A percentile compares a stretch with the other conserved stretches of the same genome.
These are phyloP conservation scores for Numida meleagris DNA, from an alignment of 2,113 vertebrate species.

Conservation along the genomic window DNA sequence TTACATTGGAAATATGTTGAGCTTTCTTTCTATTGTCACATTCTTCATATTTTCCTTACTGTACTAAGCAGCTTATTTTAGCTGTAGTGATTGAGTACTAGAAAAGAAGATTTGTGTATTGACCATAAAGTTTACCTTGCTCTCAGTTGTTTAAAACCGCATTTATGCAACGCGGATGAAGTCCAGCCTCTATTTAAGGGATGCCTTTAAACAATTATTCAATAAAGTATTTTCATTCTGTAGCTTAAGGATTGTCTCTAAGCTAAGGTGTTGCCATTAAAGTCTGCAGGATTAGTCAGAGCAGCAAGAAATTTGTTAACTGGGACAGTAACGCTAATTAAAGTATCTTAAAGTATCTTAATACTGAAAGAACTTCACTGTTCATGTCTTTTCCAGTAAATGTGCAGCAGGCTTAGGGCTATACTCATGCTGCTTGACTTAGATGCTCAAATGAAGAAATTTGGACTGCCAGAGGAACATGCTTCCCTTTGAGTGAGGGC, in stretches of 20 bases:
- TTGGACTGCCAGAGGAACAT: no score
- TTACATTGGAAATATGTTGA: not conserved
- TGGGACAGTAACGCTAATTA: conserved; percentile 16
- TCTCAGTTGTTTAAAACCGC: not conserved
- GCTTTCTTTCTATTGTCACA: not conserved
- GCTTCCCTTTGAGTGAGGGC: not conserved
- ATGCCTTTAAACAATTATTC: not conserved
- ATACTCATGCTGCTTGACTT: not conserved
- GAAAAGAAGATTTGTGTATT: conserved; percentile 19
- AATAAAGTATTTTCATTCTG: not conserved
- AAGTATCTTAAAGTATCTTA: not conserved
- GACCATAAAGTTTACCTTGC: not conserved
- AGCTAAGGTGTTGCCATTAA: not conserved
- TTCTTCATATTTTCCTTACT: not conserved
- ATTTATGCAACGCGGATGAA: not conserved
- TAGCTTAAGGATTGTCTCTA: not conserved
- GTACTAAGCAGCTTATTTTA: conserved; percentile 40
- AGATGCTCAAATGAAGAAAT: not conserved
- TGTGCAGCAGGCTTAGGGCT: not conserved
- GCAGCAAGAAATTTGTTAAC: not conserved
- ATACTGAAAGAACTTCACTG: not conserved
- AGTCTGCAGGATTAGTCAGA: conserved; percentile 13
- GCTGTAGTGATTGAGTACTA: not conserved
- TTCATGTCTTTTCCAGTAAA: not conserved
- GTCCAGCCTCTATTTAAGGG: not conserved